A percentile compares a stretch with the other conserved stretches of the same genome.
Conservation (phyloP, 2,888 invertebrate genomes). For the Drosophila fulvimacula region DNA sequence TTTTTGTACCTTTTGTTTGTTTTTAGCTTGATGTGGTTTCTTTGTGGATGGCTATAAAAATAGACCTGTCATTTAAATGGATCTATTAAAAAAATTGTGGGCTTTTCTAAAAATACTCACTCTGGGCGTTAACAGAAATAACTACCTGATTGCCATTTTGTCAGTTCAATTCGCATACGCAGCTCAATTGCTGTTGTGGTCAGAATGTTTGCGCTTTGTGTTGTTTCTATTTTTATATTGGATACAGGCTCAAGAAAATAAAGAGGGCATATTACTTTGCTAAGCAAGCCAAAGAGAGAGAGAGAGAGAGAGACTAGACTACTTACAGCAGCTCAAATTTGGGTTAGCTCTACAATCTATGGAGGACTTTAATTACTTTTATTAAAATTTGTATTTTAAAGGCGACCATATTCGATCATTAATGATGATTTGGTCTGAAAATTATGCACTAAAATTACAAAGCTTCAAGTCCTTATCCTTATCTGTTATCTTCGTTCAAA, state of each 20-base stretch:
- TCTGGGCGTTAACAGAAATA: slow-evolving; percentile 31
- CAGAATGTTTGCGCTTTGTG: slow-evolving; percentile 26
- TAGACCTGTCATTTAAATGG: slow-evolving; percentile 71
- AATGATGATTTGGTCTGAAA: background rate
- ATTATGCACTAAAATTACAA: background rate
- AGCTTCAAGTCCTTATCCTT: background rate
- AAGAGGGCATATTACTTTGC: background rate
- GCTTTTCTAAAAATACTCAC: slow-evolving; percentile 70
- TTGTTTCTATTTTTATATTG: background rate
- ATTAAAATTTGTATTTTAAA: background rate
- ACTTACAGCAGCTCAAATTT: background rate
- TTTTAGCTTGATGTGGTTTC: slow-evolving; percentile 11
- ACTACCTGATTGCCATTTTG: slow-evolving; percentile 48
- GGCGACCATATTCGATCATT: background rate
- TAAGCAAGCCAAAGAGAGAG: no score
- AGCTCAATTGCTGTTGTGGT: slow-evolving; percentile 51
- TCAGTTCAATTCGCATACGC: slow-evolving; percentile 35
- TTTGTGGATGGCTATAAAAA: slow-evolving; percentile 63
- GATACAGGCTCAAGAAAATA: background rate
- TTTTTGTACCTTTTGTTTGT: background rate
- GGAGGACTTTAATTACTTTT: background rate
- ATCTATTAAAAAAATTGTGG: slow-evolving; percentile 68
- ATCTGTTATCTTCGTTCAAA: background rate
- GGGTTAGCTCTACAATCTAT: background rate
- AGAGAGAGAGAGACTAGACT: background rate